Evolutionary conservation across 2,888 invertebrate species (phyloP), one percentile per base, ranked within the genome.

Genomic region (Nymphalis urticae): DNA sequence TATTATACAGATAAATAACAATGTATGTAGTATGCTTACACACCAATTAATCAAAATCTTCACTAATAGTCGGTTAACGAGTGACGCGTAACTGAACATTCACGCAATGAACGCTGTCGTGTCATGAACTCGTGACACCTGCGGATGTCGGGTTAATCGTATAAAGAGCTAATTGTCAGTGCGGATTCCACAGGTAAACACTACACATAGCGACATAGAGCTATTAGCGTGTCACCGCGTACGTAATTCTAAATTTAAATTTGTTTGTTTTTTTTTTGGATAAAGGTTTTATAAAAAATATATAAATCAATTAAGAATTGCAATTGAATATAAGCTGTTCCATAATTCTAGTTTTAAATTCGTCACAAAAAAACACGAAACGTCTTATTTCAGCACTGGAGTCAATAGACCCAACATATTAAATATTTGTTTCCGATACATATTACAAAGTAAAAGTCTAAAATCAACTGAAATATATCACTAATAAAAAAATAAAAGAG

Each of bases 161-260:
- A 86, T 89, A 86, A 87, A 87, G 86, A 87, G 90, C 86, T 92
- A 92, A 92, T 92, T 92, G 92, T 90, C 89, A 89, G 89, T 86
- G 75, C 84, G 88, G 87, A 90, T 89, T 87, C 88, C 89, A 83
- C 86, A 87, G 86, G 91, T 90, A 92, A 91, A 91, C 89, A 90
- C 85, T 85, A 87, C 87, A 83, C 21, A 21, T 21, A 21, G 21
- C 21, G 21, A 21, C 70, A 63, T 64, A 79, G 78, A 78, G 78
- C 78, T 79, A 81, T 85, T 87, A 84, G 82, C 84, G 83, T 84
- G 82, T 80, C 70, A 79, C 77, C 78, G 75, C 66, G 68, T 71
- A 66, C 51, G 73, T 65, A 76, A 79, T 64, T 67, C 62, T 27
- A 53, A 56, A 62, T 67, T 67, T 42, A 67, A 58, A 67, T 60